Evolutionary conservation across 2,797 vertebrate genomes (phyloP), one percentile per base, ranked within the genome.

Genomic region (Chaetodon trifasciatus): DNA sequence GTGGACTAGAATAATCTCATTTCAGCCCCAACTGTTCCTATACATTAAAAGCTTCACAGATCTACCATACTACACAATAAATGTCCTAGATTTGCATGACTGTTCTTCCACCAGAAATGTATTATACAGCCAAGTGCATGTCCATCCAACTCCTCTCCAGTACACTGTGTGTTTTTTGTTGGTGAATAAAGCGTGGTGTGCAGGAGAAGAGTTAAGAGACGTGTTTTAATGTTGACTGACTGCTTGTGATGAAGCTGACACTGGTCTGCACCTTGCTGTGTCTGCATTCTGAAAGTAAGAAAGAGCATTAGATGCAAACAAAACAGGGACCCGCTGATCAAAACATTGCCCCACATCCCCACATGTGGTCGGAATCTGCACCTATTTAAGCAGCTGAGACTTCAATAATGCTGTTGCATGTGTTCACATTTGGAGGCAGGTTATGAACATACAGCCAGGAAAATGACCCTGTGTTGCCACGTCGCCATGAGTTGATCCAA

Each of bases 401-500:
- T 58, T 49, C 13, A 46, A 21, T 47, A 7, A 40, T 50, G 12
- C 12, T 28, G 32, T 50, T 76, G 17, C 37, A 58, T 12, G 11
- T 21, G 28, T 39, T 39, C 35, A 60, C 56, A 58, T 58, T 37
- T 21, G 8, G 32, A 60, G 57, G 57, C 35, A 60, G 47, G 12
- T 52, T 39, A 67, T 32, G 5, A 80, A 40, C 35, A 1, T 12
- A 56, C 6, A 55, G 28, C 3, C 6, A 8, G 35, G 35, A 28
- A 60, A 70, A 53, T 35, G 13, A 21, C 37, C 21, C 6, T 66
- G 17, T 64, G 17, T 53, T n/a, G 44, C 13, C 64, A 21, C 49
- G 23, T 56, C 62, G 56, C 56, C 46, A 17, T 63, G 46, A 50
- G 47, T 58, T 66, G 39, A 64, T 80, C 57, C 28, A 58, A 53